phyloP scores from a whole-genome alignment of 2,113 vertebrate species.

The Phycodurus eques region DNA sequence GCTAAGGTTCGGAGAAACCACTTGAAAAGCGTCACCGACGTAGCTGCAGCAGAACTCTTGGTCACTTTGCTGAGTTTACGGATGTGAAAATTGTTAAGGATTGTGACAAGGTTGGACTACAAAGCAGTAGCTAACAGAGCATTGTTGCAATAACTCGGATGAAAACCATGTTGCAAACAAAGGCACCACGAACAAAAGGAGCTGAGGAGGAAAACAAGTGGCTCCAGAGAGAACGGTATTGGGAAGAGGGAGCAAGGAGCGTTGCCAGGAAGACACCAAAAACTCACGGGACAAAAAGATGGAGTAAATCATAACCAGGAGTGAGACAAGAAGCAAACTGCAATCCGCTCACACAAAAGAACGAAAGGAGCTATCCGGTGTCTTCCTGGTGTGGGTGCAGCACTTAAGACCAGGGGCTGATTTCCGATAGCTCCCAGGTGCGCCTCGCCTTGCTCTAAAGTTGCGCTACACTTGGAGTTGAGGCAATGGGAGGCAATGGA shows the following conservation, averaged over 20 bases:
- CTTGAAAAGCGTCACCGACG: slow-evolving; percentile 53
- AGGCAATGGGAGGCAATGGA: slow-evolving; percentile 34
- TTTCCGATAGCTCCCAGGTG: neutral
- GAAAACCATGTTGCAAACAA: no score
- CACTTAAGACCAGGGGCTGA: neutral
- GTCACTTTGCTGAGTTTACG: slow-evolving; percentile 49
- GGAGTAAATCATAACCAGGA: neutral
- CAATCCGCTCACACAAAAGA: neutral
- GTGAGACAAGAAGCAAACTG: neutral
- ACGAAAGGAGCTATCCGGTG: neutral
- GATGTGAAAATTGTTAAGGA: slow-evolving; percentile 31
- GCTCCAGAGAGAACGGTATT: no score
- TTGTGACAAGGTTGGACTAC: neutral
- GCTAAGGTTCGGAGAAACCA: slow-evolving; percentile 60
- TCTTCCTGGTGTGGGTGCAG: neutral
- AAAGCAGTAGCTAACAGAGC: neutral
- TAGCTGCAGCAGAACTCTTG: slow-evolving; percentile 36
- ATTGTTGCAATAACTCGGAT: neutral
- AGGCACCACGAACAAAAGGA: no score
- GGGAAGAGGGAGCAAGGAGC: no score
- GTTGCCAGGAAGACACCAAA: neutral
- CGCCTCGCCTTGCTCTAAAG: no score
- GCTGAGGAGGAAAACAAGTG: no score
- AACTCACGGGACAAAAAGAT: neutral
- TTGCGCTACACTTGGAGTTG: no score